Percentiles rank a stretch among this genome's conserved stretches.
These are phyloP conservation scores for Melipona quadrifasciata DNA, from an alignment of 1,140 invertebrate species.

Conservation along the genomic window DNA sequence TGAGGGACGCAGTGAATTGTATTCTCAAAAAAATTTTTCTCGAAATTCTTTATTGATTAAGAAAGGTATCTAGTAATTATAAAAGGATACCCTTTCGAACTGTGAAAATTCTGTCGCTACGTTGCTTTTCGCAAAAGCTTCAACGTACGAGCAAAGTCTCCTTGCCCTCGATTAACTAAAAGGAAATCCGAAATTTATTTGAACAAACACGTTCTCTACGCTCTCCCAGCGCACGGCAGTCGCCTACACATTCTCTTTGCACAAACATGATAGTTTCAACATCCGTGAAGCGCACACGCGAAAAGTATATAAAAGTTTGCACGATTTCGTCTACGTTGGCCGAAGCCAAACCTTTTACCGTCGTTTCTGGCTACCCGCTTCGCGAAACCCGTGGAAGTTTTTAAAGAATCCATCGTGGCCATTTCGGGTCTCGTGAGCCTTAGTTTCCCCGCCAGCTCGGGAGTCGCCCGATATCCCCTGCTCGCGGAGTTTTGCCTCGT, in stretches of 20 bases:
- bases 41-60: too few species aligned
- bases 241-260: background rate
- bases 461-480: background rate
- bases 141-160: too few species aligned
- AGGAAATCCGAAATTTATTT: too few species aligned
- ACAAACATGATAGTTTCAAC: too few species aligned
- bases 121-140: too few species aligned
- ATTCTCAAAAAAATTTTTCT: too few species aligned
- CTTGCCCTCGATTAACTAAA: too few species aligned
- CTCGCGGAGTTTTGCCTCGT: slow-evolving; percentile 16
- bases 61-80: too few species aligned
- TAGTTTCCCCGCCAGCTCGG: slow-evolving; percentile 40
- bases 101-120: too few species aligned
- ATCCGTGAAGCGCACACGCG: background rate
- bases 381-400: slow-evolving; percentile 70
- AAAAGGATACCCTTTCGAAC: too few species aligned
- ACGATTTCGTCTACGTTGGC: background rate
- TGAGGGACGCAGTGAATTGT: too few species aligned
- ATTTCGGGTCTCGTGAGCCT: slow-evolving; percentile 61
- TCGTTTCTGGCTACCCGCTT: slow-evolving; percentile 12
- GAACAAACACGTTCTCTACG: background rate
- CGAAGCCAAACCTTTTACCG: slow-evolving; percentile 41
- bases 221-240: background rate
- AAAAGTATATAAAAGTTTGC: background rate
- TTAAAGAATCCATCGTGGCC: slow-evolving; percentile 68